Evolutionary conservation across 1,140 invertebrate species (phyloP).

Genomic region (Hestina assimilis): DNA sequence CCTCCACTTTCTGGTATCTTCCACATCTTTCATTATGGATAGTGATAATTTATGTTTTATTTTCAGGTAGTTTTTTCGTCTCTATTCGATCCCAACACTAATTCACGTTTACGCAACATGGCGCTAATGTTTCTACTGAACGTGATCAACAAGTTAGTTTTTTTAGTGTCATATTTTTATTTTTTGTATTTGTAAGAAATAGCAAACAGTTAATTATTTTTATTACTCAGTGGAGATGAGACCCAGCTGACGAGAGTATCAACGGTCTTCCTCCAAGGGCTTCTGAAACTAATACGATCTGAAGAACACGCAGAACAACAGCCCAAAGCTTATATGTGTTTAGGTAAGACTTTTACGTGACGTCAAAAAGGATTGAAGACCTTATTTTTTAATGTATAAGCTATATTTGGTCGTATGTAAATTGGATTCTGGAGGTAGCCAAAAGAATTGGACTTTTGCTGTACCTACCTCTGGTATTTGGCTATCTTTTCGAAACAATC

Average conservation of each 20-base stretch:
- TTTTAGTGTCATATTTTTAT: neutral
- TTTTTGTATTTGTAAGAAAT: no score
- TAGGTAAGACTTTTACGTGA: slow-evolving; percentile 79
- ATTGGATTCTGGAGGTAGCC: no score
- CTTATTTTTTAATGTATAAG: no score
- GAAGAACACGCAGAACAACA: slow-evolving; percentile 82
- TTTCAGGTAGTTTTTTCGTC: slow-evolving; percentile 91
- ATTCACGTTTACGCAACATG: slow-evolving; percentile 88
- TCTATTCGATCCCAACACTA: slow-evolving; percentile 90
- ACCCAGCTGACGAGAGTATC: slow-evolving; percentile 81
- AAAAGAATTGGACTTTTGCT: neutral
- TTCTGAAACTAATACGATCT: slow-evolving; percentile 83
- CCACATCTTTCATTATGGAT: no score
- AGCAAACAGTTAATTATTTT: neutral
- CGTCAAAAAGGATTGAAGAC: no score
- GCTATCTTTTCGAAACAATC: no score
- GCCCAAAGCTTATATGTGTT: slow-evolving; percentile 86
- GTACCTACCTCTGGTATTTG: neutral
- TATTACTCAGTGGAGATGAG: slow-evolving; percentile 79
- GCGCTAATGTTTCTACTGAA: slow-evolving; percentile 90
- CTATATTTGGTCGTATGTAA: no score
- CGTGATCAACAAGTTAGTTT: slow-evolving; percentile 86
- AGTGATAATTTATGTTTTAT: slow-evolving; percentile 1
- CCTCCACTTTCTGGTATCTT: no score
- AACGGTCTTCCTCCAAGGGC: slow-evolving; percentile 83